Evolutionary conservation across 2,113 vertebrate genomes (phyloP), one percentile per base, ranked within the genome.

Genomic region (Numenius arquata): DNA sequence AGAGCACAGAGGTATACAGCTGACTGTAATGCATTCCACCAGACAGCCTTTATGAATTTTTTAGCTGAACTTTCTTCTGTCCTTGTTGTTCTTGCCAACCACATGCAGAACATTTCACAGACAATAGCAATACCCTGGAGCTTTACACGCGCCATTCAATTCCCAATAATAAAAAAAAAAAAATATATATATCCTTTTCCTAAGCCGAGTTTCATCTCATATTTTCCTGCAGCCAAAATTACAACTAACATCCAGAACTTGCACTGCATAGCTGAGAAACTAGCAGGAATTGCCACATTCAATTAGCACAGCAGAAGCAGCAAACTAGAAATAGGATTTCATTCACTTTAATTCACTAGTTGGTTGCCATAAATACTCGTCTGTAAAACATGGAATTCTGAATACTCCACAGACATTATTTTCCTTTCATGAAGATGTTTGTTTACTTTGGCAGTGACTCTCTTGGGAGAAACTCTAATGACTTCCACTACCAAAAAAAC

Each of bases 391-490:
- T 15, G 18, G 79, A 95, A 89, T 95, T 95, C 90, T 80, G 85
- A 96, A 96, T 61, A 95, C 87, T 95, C 87, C 74, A 93, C 85
- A 93, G 71, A 95, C 85, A 92, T 94, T 94, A 95, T 93, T 96
- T 95, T 95, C 85, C 71, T 95, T 96, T 94, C 86, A 93, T 94
- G 92, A 93, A 87, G 95, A 95, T 93, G 87, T 95, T 95, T 96
- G 92, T 97, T 97, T 96, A 96, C 53, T 92, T 96, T 97, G 95
- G 95, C 95, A 95, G 84, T 47, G 50, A 88, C 53, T 92, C 94
- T 92, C 94, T 47, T 74, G 96, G 94, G 95, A 95, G 89, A 95
- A 96, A 96, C 77, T 94, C 80, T 95, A 96, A 97, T 95, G 80
- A 96, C 73, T 96, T 96, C 92, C 84, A 96, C 90, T 62, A 95